Evolutionary conservation across 2,113 vertebrate species (phyloP), one percentile per base, ranked within the genome.

Genomic region (Corythornis cristatus): DNA sequence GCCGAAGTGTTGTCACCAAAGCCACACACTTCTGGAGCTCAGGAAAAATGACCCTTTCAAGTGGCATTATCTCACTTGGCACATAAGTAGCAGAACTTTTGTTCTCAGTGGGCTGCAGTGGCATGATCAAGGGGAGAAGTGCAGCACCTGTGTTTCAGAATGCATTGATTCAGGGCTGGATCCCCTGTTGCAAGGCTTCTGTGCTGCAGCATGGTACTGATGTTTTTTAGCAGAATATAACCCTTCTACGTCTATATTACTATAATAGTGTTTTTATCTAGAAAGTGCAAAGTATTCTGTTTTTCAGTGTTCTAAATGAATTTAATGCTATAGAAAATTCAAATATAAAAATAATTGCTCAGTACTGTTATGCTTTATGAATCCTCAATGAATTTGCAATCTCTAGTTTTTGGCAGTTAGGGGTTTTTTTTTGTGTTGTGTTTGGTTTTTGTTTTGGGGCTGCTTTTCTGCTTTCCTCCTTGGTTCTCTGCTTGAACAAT

Each of bases 331-430:
- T 9, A 17, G 58, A 90, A 82, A 50, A 73, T 72, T 68, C 73
- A 80, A 79, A 89, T 68, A 57, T 28, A 7, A 84, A 78, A 74
- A 40, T 35, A 74, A 35, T 35, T 81, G 16, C 43, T 91, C 86
- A 42, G 35, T 53, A 8, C 57, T 82, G 43, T 86, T 60, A 80
- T 15, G 70, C 66, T 21, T 74, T 72, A 14, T 75, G 88, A 95
- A 94, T 93, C 57, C 79, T 90, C 86, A 93, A 56, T 75, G 86
- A 88, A 86, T 57, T 65, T 75, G 42, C 40, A 65, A 12, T 78
- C n/a, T 82, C 72, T 46, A 15, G 31, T 14, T 58, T 86, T 77
- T 31, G 11, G 18, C 46, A 21, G n/a, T 7, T 53, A 50, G 12
- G 22, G 37, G 9, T 37, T 37, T 37, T 23, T 48, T 46, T 48